These are phyloP conservation scores for Tuberolachnus salignus DNA, from an alignment of 2,888 invertebrate genomes.

Conservation along the genomic window DNA sequence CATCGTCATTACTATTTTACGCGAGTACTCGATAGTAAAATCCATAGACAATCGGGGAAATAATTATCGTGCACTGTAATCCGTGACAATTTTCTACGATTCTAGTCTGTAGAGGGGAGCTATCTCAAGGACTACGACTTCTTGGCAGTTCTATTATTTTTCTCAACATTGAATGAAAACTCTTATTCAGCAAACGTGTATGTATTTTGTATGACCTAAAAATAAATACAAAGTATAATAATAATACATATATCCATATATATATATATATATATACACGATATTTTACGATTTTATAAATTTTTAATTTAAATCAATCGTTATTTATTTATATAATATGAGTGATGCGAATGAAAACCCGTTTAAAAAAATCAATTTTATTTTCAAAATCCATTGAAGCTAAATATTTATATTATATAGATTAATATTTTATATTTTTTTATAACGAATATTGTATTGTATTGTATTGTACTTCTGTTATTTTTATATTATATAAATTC, in stretches of 20 bases:
- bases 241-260: not conserved
- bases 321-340: conserved; percentile 4
- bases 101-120: conserved; percentile 32
- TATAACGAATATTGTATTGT: no score
- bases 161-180: conserved; percentile 51
- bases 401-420: no score
- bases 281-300: conserved; percentile 21
- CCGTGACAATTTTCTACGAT: conserved; percentile 52
- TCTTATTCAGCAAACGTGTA: conserved; percentile 32
- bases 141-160: conserved; percentile 51
- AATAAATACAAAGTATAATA: conserved; percentile 26
- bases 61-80: conserved; percentile 47
- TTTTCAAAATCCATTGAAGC: no score
- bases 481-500: not conserved
- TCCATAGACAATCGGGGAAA: conserved; percentile 44
- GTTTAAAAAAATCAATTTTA: conserved; percentile 2
- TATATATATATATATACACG: not conserved
- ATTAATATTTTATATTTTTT: no score
- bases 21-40: conserved; percentile 20
- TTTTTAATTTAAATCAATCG: conserved; percentile 28
- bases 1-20: not conserved
- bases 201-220: conserved; percentile 49
- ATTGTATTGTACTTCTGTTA: no score
- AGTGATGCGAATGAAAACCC: not conserved
- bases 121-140: conserved; percentile 51